Percentiles rank a stretch among this genome's conserved stretches.
These are phyloP conservation scores for Pollenia griseotomentosa DNA, from an alignment of 2,888 invertebrate genomes.

Conservation along the genomic window DNA sequence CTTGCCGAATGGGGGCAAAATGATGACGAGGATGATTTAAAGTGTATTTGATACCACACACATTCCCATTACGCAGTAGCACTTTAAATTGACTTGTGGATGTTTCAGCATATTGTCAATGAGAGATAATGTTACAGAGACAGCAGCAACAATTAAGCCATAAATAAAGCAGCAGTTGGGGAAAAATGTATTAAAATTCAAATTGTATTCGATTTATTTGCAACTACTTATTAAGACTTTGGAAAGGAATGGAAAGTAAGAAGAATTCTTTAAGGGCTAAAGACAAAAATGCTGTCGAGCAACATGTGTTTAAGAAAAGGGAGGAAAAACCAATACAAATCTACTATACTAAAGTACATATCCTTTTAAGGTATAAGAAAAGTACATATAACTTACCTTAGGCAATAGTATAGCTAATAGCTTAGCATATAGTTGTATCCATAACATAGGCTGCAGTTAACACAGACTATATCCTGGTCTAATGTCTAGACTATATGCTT, in stretches of 20 bases:
- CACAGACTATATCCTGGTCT: too few species aligned
- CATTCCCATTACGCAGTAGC: conserved; percentile 42
- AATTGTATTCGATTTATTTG: not conserved
- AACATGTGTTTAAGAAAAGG: not conserved
- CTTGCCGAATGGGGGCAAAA: conserved; percentile 3
- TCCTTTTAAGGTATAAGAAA: not conserved
- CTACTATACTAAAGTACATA: not conserved
- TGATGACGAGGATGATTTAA: conserved; percentile 32
- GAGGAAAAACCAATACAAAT: not conserved
- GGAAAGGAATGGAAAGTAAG: conserved; percentile 25
- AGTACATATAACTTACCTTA: too few species aligned
- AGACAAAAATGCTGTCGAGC: not conserved
- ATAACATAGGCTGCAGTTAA: too few species aligned
- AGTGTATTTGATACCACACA: conserved; percentile 41
- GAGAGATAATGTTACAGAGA: conserved; percentile 54
- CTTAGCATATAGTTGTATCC: too few species aligned
- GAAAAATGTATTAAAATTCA: conserved; percentile 6
- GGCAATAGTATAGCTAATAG: too few species aligned
- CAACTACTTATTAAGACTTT: not conserved
- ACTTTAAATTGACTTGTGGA: conserved; percentile 46
- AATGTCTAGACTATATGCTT: too few species aligned
- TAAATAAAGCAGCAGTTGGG: not conserved
- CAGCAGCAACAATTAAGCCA: conserved; percentile 25
- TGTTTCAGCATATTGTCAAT: conserved; percentile 60
- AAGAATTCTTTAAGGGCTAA: not conserved